A percentile compares a stretch with the other conserved stretches of the same genome.
Conservation (phyloP, 2,113 vertebrate species). For the Brachyistius frenatus region DNA sequence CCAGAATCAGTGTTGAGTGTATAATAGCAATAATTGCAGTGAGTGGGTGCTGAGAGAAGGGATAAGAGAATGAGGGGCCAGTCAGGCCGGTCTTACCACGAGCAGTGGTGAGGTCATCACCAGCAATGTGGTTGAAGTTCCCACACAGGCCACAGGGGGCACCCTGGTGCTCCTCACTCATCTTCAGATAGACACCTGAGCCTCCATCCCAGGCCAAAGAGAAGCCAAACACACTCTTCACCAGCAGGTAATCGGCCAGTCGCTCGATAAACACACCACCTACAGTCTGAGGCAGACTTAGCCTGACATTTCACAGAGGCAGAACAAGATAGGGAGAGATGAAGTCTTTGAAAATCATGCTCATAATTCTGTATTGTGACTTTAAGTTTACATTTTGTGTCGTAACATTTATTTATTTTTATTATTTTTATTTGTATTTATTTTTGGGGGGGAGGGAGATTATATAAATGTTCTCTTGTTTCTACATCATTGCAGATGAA, state of each 20-base stretch:
- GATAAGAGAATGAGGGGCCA: slow-evolving; percentile 63
- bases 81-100: slow-evolving; percentile 86
- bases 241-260: slow-evolving; percentile 95
- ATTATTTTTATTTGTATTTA: no score
- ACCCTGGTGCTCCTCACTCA: slow-evolving; percentile 93
- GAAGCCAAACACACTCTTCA: slow-evolving; percentile 98
- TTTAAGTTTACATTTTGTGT: neutral
- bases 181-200: slow-evolving; percentile 95
- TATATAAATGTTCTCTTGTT: neutral
- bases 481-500: neutral
- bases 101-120: slow-evolving; percentile 91
- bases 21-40: slow-evolving; percentile 74
- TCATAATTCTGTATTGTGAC: neutral
- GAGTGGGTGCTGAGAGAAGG: slow-evolving; percentile 77
- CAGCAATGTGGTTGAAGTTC: slow-evolving; percentile 93
- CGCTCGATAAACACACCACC: slow-evolving; percentile 93
- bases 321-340: slow-evolving; percentile 18
- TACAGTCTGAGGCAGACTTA: slow-evolving; percentile 91
- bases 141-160: slow-evolving; percentile 94
- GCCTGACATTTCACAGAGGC: slow-evolving; percentile 76
- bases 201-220: slow-evolving; percentile 98
- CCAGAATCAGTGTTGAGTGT: slow-evolving; percentile 64
- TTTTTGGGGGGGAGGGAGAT: no score
- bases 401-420: no score
- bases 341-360: slow-evolving; percentile 1